Base-by-base conservation (phyloP, 2,797 vertebrate genomes). In the Pipistrellus pipistrellus region DNA sequence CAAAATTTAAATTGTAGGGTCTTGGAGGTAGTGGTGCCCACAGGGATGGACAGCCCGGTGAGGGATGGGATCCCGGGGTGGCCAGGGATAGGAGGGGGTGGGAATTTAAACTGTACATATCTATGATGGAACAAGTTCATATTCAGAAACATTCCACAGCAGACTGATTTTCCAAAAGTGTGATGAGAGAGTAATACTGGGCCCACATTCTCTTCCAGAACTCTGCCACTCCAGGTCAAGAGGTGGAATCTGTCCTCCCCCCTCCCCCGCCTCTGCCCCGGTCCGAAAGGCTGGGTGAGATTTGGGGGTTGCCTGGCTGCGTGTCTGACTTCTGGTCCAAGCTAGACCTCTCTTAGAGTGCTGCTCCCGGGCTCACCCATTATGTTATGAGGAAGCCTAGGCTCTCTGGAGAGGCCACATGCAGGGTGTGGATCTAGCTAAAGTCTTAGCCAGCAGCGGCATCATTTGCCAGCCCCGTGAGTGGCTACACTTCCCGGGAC, bases 391-490 rank as follows among this genome's bases (percentile, higher is more conserved):
- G 55, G 80, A 59, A 57, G 68, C 18, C 8, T 41, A 82, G 69
- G 55, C 46, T 4, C 4, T 41, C 20, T 0, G 4, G 25, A 13
- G 23, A 14, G 68, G 53, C 35, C 64, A 35, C 32, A 5, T 0
- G 12, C 38, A 20, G 25, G 32, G 55, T 68, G 32, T 25, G 20
- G 25, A 44, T 20, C 55, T 13, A 12, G 30, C 18, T 4, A 2
- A 23, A 27, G 51, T 10, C 62, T 35, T 53, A 25, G 66, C 55
- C 25, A 9, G 11, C 25, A 46, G 53, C 44, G n/a, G n/a, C n/a
- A 11, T 41, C 15, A 0, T 14, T 30, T 41, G 53, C 48, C 10
- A 44, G 64, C 18, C 41, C 23, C 1, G 1, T 0, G 53, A 59
- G 41, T 8, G 38, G 21, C 13, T 10, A 7, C 25, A 13, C 57